Evolutionary conservation across 2,797 vertebrate species (phyloP).

Genomic region (Chrysocyon brachyurus): DNA sequence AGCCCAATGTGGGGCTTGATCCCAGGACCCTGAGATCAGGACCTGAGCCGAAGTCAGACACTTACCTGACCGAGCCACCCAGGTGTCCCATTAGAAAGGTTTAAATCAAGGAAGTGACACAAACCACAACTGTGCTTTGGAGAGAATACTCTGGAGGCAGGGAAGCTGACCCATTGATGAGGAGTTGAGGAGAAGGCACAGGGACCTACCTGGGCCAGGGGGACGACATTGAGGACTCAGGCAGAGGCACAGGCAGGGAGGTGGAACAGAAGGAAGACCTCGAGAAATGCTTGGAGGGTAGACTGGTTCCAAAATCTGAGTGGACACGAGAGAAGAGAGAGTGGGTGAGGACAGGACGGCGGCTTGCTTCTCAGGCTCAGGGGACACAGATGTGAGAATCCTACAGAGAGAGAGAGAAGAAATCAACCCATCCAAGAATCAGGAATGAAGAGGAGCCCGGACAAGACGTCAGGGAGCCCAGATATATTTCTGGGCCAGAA

Average conservation of each 20-base stretch:
- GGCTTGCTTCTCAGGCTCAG: not conserved
- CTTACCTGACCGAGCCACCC: not conserved
- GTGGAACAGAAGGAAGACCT: not conserved
- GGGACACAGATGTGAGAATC: not conserved
- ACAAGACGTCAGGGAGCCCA: not conserved
- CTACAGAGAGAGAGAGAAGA: not conserved
- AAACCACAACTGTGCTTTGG: not conserved
- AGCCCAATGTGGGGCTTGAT: not conserved
- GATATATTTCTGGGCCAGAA: not conserved
- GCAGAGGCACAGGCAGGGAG: not conserved
- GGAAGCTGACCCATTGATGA: not conserved
- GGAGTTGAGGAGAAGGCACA: not conserved
- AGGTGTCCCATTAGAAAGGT: not conserved
- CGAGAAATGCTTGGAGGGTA: not conserved
- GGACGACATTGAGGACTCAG: rapidly evolving
- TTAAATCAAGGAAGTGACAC: not conserved
- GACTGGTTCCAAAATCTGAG: not conserved
- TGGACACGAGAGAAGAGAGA: not conserved
- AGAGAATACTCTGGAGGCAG: not conserved
- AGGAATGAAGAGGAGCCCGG: not conserved
- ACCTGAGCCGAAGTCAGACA: not conserved
- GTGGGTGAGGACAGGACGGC: not conserved
- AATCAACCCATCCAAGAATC: not conserved
- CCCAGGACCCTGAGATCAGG: not conserved
- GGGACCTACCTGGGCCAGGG: not conserved